Evolutionary conservation across 2,797 vertebrate genomes (phyloP), one percentile per base, ranked within the genome.

Genomic region (Neosilurus mollespiculum): DNA sequence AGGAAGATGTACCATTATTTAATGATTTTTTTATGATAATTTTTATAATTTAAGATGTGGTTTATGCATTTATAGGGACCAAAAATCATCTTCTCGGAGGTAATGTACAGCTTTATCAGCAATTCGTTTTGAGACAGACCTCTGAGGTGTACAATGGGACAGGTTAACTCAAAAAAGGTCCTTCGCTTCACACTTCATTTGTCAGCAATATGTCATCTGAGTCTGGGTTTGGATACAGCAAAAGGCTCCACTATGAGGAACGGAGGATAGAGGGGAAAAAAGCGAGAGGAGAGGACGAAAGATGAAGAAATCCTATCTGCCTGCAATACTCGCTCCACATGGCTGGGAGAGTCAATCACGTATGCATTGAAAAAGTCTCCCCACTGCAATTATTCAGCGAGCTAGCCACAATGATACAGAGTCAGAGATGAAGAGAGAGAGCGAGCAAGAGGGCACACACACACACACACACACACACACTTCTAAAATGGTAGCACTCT

Each of bases 351-450:
- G 84, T 81, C 86, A 83, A 95, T 95, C 95, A 94, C 67, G 90
- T 94, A 95, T 94, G 93, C 94, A 95, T 94, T 95, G 93, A 94
- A 94, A 94, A 94, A 92, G 93, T 92, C 91, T 62, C 87, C 92
- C 91, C 92, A 81, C 93, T 94, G 92, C 93, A 94, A 94, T 95
- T 94, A 95, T 95, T 95, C 93, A 94, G 90, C 90, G 10, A 84
- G 83, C 75, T 58, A 80, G 84, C 80, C 70, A 83, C 37, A 54
- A 83, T 84, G 88, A 89, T 86, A 83, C 80, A 84, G 82, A 86
- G 82, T 65, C 66, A 69, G 86, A 78, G 73, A 78, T 34, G 77
- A 65, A 79, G 78, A 82, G 84, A 67, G 80, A 76, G 85, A 77
- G 56, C 67, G 76, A 65, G 79, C 0, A 49, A 59, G 16, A 59